Evolutionary conservation across 92 coral and sea anemone species (phyloP), one percentile per base, ranked within the genome.

Genomic region (Diadumene lineata): DNA sequence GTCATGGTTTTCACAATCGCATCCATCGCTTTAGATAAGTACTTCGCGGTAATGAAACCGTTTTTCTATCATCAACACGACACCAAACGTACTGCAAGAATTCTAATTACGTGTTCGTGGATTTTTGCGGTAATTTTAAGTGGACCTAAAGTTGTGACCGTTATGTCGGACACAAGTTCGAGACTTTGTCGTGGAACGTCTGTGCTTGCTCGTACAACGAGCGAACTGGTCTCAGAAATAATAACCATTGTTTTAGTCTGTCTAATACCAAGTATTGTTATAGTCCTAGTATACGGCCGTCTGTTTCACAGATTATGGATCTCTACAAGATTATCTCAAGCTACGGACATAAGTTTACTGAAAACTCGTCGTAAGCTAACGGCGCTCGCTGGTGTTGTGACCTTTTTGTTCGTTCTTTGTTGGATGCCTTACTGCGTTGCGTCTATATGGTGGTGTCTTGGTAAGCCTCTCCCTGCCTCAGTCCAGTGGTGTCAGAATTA

Each of bases 361-460:
- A 84, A 76, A 62, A 82, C 88, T 13, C 75, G 92, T n/a, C 79
- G 79, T 21, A 79, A 82, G 73, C 46, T 87, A 26, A 87, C 88
- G 55, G 83, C 82, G 27, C 88, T 79, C 6, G 68, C 73, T 9
- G 48, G 78, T 15, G 34, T 81, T 9, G 68, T 74, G 28, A 74
- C 85, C 0, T 25, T 68, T 8, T 44, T 74, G 19, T 86, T 87
- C 50, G 11, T 83, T 10, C 17, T 74, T 9, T 68, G 79, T 43
- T 87, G 92, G 92, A 31, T 78, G 18, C 92, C 88, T 15, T 57
- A 67, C 27, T 50, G 66, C 28, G 56, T 78, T 1, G 56, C 68
- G 13, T 27, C 68, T 3, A 2, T 29, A 29, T 62, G 43, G 38
- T 62, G 68, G 68, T 62, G 68, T 22, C n/a, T 31, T 17, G 68